A percentile compares a stretch with the other conserved stretches of the same genome.
Conservation (phyloP, 64 coral and sea anemone species). For the Platygyra sinensis region DNA sequence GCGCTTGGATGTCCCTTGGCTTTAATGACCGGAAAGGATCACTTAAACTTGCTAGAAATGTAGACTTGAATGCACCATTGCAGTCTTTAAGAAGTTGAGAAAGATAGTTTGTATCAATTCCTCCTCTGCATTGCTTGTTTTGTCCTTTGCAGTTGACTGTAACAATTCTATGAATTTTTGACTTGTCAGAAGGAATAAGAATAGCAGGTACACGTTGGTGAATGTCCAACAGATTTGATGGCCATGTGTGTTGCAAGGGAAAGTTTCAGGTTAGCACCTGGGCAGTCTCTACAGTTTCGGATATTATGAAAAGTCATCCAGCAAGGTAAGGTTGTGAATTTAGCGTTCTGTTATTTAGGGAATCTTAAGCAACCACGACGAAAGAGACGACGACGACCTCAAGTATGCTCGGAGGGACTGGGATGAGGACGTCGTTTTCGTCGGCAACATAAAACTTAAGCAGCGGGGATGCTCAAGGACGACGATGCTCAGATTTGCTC, state of each 20-base stretch:
- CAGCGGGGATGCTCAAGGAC: too few relatives aligned
- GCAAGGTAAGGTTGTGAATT: too few relatives aligned
- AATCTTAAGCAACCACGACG: too few relatives aligned
- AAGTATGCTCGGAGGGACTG: too few relatives aligned
- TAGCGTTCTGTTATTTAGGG: too few relatives aligned
- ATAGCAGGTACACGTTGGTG: slow-evolving; percentile 49
- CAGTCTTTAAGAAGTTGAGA: slow-evolving; percentile 2
- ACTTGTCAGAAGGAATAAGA: slow-evolving; percentile 20
- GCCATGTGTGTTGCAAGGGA: slow-evolving; percentile 36
- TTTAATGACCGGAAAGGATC: not conserved
- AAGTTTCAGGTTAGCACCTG: not conserved
- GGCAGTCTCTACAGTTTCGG: slow-evolving; percentile 2
- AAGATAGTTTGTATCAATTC: slow-evolving; percentile 17
- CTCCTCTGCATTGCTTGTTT: slow-evolving; percentile 26
- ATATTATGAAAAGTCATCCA: slow-evolving; percentile 36
- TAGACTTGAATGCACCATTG: not conserved
- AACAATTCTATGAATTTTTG: slow-evolving; percentile 49
- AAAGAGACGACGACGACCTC: too few relatives aligned
- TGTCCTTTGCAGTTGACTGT: slow-evolving; percentile 13
- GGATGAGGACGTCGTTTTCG: too few relatives aligned
- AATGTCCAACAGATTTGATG: slow-evolving; percentile 53
- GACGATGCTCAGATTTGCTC: too few relatives aligned
- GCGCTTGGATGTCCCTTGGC: slow-evolving; percentile 36
- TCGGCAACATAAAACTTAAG: too few relatives aligned
- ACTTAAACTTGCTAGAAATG: slow-evolving; percentile 11